Base-by-base conservation (phyloP, 1,140 invertebrate species). In the Drosophila micromelanica region DNA sequence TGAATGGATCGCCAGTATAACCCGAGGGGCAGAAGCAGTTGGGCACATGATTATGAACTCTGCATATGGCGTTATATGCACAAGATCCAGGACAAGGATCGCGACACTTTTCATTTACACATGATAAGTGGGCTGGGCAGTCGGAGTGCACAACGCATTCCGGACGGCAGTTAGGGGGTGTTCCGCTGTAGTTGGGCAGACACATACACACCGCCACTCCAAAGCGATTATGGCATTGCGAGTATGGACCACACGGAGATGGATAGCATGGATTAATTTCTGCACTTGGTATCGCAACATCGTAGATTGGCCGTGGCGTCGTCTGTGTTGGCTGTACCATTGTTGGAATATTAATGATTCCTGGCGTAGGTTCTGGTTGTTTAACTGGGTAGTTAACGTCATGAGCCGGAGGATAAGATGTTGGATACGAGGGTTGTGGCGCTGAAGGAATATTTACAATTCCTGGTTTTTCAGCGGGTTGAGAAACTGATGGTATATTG, bases 51-150 rank as follows among this genome's bases (percentile, higher is more conserved):
- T 96, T 95, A 9, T 95, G 91, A 0, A 97, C 96, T 13, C 94
- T 94, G 81, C 96, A 97, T 49, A 95, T 93, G 0, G 96, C 95
- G 91, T 96, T 96, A 46, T 95, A 92, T 5, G 96, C 96, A 92
- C 97, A 97, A 2, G 95, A 94, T 57, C 95, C 95, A 37, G 94
- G 93, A 68, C 96, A 97, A 12, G 96, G 96, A 92, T 97, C 95
- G 13, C 94, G 92, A 81, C 96, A 97, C 93, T 97, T 97, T 77
- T 97, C 95, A 86, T 96, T 96, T 11, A 96, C 92, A 80, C 96
- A 97, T 73, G 97, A 96, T 30, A 94, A 93, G 85, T 95, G 95
- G n/a, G 94, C 93, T 11, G 94, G 93, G 87, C 96, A 96, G 92
- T 96, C 95, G 3, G 96, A 95, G 65, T 94, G 92, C 77, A 94